Evolutionary conservation across 2,113 vertebrate genomes (phyloP), one percentile per base, ranked within the genome.

Genomic region (Rhinolophus ferrumequinum): DNA sequence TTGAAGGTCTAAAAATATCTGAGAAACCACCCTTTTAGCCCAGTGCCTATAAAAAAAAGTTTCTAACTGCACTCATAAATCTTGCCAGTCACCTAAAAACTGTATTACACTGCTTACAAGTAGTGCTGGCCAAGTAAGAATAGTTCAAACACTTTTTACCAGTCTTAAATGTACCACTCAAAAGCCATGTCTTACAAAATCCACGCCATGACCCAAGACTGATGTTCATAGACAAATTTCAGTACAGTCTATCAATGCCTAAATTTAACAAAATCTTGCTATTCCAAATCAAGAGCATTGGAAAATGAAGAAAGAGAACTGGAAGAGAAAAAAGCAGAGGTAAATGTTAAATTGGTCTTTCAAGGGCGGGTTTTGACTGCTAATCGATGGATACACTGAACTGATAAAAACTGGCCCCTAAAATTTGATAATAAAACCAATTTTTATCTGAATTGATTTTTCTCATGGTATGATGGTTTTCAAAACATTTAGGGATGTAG

Each of bases 371-470:
- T 22, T 64, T 81, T 81, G 11, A 19, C 60, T 62, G 3, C 56
- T 70, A 70, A 41, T 86, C 15, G 62, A 16, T 50, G 10, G 13
- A 64, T 56, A 64, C 8, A 24, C 9, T 18, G 12, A 86, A 97
- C 38, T 88, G 35, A 54, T 16, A 75, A 50, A 81, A 81, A 76
- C 3, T 76, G 4, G 35, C 47, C 33, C 33, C 73, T 44, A 89
- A 5, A 58, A 6, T 22, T 30, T 90, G 18, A 62, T 44, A 26
- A 79, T 44, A 81, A 52, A 81, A 73, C 41, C 22, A 64, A 3
- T 30, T 89, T 89, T 67, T 76, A 82, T 18, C 19, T 93, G 26
- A 89, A 54, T 92, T 80, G 5, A 33, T 75, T 76, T 70, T 95
- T 79, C 33, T 90, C 33, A 90, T 18, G 2, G 6, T 70, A 60